Evolutionary conservation across 1,140 invertebrate species (phyloP), one percentile per base, ranked within the genome.

Genomic region (Nomia melanderi): DNA sequence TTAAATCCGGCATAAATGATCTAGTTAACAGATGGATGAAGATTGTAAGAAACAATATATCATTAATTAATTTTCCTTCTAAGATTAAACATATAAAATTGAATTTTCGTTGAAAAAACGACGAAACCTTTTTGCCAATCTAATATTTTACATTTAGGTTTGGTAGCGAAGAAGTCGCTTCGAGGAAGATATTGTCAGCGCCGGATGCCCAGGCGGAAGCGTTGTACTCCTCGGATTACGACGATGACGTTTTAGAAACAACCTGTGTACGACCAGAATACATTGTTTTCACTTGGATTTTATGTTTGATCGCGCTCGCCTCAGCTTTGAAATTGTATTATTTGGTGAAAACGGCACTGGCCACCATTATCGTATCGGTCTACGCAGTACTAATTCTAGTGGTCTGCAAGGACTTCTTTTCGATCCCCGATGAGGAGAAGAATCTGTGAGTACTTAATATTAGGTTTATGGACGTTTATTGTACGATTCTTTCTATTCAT

Each of bases 311-410:
- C 0, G 96, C 97, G 0, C 92, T 98, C 70, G 97, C 97, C 2
- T 97, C 97, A 0, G 98, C 98, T n/a, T 91, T 99, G 12, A 98
- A 98, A 88, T 92, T 99, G 6, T 97, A 98, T 87, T 98, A 98
- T 88, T 88, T 98, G 57, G 95, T 98, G 39, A 99, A 99, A 92
- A 96, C 97, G 0, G 92, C 96, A 1, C 91, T 99, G 75, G 95
- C 97, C 0, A 87, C 96, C 2, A 90, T 95, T 1, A 97, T 98
- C 93, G 95, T 97, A 0, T 86, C 93, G 0, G 92, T 94, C 65
- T 97, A 97, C 85, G 93, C 95, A 0, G 83, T 95, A 1, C 92
- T 97, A 36, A 97, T 97, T 77, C 85, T 96, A 2, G 84, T 94
- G 0, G 92, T 93, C 12, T 95, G 93, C 81, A 92, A 88, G 23